A percentile compares a stretch with the other conserved stretches of the same genome.
phyloP scores from a whole-genome alignment of 2,113 vertebrate species.

The Emydocephalus ijimae region DNA sequence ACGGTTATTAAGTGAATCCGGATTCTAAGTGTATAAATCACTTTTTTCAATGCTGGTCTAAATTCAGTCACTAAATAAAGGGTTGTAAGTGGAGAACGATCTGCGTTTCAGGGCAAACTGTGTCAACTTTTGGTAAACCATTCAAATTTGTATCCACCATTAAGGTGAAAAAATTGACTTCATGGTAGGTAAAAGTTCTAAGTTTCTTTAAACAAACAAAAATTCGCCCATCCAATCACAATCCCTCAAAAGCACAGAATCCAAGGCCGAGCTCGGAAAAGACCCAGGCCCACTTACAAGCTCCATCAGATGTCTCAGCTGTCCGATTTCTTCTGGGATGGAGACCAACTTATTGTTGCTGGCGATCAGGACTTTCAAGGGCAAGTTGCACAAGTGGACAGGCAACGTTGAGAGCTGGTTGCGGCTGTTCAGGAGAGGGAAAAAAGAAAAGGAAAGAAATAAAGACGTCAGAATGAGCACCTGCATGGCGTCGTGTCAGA shows the following conservation, averaged over 20 bases:
- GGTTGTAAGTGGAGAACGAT: no score
- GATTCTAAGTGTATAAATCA: no score
- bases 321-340: constrained; percentile 91
- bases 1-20: no score
- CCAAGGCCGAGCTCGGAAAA: constrained; percentile 21
- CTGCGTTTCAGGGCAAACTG: background rate
- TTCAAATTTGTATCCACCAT: background rate
- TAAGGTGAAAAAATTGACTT: background rate
- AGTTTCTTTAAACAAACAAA: background rate
- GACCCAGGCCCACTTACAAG: constrained; percentile 78
- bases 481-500: background rate
- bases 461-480: constrained; percentile 31
- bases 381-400: constrained; percentile 84
- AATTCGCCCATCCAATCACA: background rate
- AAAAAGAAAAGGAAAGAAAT: constrained; percentile 35
- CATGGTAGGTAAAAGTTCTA: no score
- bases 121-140: background rate
- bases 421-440: constrained; percentile 73
- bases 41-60: no score
- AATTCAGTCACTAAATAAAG: no score
- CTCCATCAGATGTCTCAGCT: constrained; percentile 87
- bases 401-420: constrained; percentile 93
- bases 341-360: constrained; percentile 96
- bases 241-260: background rate
- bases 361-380: constrained; percentile 92